Percentiles rank a stretch among this genome's conserved stretches.
Conservation (phyloP, 2,113 vertebrate genomes). For the Archilochus colubris region DNA sequence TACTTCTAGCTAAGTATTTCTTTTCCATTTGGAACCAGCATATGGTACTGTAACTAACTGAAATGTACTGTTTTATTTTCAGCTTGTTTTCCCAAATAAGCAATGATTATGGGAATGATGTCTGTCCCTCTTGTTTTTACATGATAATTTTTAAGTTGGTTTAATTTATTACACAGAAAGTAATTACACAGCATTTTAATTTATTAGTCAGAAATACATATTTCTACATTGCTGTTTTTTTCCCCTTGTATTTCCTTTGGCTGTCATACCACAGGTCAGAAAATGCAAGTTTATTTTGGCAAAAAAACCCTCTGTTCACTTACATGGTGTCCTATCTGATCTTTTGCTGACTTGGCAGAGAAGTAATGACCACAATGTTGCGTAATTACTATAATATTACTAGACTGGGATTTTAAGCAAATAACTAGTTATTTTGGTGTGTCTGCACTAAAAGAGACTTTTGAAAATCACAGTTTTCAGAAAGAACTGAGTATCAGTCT, state of each 20-base stretch:
- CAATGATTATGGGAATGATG: background rate
- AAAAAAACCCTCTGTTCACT: background rate
- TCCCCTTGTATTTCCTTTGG: background rate
- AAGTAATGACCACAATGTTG: background rate
- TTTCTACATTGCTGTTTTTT: background rate
- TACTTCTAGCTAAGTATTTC: background rate
- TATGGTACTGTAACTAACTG: background rate
- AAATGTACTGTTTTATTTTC: background rate
- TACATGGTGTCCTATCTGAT: background rate
- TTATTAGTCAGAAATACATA: background rate
- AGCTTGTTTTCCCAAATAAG: background rate
- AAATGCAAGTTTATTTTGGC: rapidly evolving
- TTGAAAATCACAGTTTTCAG: background rate
- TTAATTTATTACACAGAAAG: background rate
- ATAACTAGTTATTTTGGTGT: background rate
- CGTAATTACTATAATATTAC: background rate
- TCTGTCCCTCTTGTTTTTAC: background rate
- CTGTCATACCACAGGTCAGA: background rate
- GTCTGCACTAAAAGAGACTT: background rate
- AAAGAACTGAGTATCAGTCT: background rate
- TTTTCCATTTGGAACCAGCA: background rate
- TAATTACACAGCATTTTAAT: background rate
- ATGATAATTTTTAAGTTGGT: background rate
- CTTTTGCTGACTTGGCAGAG: background rate
- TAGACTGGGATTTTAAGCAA: background rate